Evolutionary conservation across 1,140 invertebrate species (phyloP).

Genomic region (Camponotus vicinus): DNA sequence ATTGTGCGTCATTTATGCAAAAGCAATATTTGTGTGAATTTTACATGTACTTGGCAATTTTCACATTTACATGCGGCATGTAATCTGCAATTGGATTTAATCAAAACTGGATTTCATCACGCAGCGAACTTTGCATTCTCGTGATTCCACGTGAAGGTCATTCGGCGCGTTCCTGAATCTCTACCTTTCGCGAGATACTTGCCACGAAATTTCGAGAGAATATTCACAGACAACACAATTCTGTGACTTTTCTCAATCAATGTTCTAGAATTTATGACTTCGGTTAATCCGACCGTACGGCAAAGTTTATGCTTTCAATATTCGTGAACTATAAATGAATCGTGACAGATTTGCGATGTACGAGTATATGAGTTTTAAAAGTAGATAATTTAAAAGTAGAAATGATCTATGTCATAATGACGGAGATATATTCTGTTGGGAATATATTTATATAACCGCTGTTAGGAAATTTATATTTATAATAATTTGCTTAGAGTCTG

Average conservation of each 20-base stretch:
- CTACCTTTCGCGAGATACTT: constrained; percentile 30
- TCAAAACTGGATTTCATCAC: constrained; percentile 55
- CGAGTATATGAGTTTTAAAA: neutral
- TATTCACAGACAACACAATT: constrained; percentile 33
- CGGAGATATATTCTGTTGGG: neutral
- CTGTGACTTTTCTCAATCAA: constrained; percentile 21
- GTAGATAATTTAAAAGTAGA: constrained; percentile 48
- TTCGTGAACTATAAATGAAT: constrained; percentile 10
- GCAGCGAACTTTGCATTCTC: constrained; percentile 33
- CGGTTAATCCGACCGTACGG: constrained; percentile 15
- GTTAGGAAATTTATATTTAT: neutral
- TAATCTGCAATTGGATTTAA: constrained; percentile 58
- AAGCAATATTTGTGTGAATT: constrained; percentile 19
- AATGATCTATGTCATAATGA: no score
- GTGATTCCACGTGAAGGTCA: constrained; percentile 33
- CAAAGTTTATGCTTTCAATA: constrained; percentile 30
- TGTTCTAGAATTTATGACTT: constrained; percentile 14
- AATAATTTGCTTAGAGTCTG: no score
- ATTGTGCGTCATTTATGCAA: neutral
- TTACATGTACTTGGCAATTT: neutral
- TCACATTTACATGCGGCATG: constrained; percentile 13
- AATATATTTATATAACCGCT: neutral
- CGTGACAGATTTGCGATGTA: constrained; percentile 10
- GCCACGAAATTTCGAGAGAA: constrained; percentile 37
- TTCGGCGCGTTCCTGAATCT: constrained; percentile 40